Conservation (phyloP, 2,888 invertebrate genomes). For the Melanostoma mellinum region DNA sequence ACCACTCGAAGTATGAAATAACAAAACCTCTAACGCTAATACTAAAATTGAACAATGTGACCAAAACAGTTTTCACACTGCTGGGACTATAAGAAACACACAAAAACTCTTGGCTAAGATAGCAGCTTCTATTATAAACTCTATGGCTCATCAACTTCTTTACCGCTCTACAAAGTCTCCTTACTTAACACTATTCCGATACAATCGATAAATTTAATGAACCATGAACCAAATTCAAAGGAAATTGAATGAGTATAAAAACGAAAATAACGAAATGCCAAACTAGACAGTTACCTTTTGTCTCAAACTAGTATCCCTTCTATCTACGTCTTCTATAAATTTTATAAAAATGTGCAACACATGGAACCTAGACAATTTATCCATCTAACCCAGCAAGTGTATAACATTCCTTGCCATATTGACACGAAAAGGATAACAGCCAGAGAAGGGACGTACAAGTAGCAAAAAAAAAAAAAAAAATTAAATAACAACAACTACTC, state of each 20-base stretch:
- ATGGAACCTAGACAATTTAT: no score
- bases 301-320: background rate
- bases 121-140: constrained; percentile 43
- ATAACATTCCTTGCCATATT: no score
- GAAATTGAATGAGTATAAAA: constrained; percentile 55
- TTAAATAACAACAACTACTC: background rate
- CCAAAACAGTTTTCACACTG: no score
- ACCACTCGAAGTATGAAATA: no score
- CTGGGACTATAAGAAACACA: no score
- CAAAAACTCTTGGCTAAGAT: background rate
- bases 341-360: constrained; percentile 9
- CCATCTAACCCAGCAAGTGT: no score
- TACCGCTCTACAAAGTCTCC: constrained; percentile 17
- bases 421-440: no score
- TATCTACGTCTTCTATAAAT: constrained; percentile 1
- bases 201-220: constrained; percentile 36
- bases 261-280: background rate
- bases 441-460: no score
- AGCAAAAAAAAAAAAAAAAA: no score
- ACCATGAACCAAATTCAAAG: constrained; percentile 50
- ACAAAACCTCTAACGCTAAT: no score
- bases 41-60: no score
- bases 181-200: constrained; percentile 5
- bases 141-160: constrained; percentile 49
- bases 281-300: no score